These are phyloP conservation scores for Orius insidiosus DNA, from an alignment of 1,140 invertebrate species.

Conservation along the genomic window DNA sequence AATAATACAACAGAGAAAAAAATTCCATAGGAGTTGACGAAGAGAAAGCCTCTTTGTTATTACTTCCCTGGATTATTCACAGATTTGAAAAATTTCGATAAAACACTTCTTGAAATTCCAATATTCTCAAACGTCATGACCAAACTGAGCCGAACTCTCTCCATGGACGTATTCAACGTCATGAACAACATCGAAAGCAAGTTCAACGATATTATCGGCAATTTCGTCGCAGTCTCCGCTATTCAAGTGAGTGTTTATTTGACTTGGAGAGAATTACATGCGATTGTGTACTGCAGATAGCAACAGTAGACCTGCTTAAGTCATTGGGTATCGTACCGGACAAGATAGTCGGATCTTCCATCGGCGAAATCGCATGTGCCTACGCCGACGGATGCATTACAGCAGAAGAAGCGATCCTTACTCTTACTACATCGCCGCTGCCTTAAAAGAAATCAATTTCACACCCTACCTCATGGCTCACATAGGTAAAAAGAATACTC, in stretches of 20 bases:
- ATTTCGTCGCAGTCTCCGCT: conserved; percentile 78
- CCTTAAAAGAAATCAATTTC: conserved; percentile 59
- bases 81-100: conserved; percentile 2
- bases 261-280: no score
- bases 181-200: conserved; percentile 31
- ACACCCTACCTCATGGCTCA: conserved; percentile 23
- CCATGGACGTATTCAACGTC: no score
- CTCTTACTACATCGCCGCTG: conserved; percentile 69
- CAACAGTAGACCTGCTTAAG: conserved; percentile 50
- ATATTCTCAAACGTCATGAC: neutral
- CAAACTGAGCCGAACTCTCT: no score
- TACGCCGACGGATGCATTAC: conserved; percentile 71
- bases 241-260: conserved; percentile 49
- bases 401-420: conserved; percentile 59
- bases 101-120: conserved; percentile 2
- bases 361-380: conserved; percentile 61
- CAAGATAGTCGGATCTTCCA: conserved; percentile 63
- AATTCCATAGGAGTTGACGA: neutral
- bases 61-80: neutral
- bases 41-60: neutral
- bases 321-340: conserved; percentile 47
- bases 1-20: no score
- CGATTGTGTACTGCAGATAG: conserved; percentile 36
- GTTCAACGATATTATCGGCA: conserved; percentile 68
- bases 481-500: neutral